Base-by-base conservation (phyloP, 2,113 vertebrate species). In the Tursiops truncatus region DNA sequence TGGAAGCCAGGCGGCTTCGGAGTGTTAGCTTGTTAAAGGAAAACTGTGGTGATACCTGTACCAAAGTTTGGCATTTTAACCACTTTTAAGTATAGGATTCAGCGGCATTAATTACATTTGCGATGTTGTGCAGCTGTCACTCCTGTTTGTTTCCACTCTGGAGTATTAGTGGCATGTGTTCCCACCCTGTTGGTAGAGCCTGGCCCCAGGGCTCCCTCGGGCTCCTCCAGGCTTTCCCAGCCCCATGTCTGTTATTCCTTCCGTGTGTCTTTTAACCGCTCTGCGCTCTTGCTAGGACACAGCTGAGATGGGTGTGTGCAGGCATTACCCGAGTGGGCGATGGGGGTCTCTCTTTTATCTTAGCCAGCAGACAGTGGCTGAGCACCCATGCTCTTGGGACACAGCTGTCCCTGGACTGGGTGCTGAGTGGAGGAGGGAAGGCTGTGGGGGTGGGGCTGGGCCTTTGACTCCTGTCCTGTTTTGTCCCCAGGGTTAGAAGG, bases 111-210 rank as follows among this genome's bases (percentile, higher is more conserved):
- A 31, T 28, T 25, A 41, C 21, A 11, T 20, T n/a, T 28, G 14
- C 1, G 9, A 2, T 21, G 28, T 13, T 1, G 0, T 53, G 28
- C 4, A 7, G 1, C 12, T 5, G 5, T 23, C 12, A 2, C 26
- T 47, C 6, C 14, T 58, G 33, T 58, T n/a, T 36, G 0, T 20
- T 26, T 31, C 47, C 12, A 6, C 8, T 56, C n/a, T 8, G 10
- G 25, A 70, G 20, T 21, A 1, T 67, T 33, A 18, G 18, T 21
- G 74, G 74, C 18, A 53, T 12, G 28, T 28, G 67, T 47, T 23
- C 41, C 91, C 53, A 36, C 17, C 17, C 17, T 17, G 6, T 2
- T 12, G 1, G 68, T n/a, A 60, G 4, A 63, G 80, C 56, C 67
- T 26, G 0, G 20, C 38, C 28, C 38, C 71, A 12, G 4, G 41